Conservation (phyloP, 2,888 invertebrate genomes). For the Rotaria macrura region DNA sequence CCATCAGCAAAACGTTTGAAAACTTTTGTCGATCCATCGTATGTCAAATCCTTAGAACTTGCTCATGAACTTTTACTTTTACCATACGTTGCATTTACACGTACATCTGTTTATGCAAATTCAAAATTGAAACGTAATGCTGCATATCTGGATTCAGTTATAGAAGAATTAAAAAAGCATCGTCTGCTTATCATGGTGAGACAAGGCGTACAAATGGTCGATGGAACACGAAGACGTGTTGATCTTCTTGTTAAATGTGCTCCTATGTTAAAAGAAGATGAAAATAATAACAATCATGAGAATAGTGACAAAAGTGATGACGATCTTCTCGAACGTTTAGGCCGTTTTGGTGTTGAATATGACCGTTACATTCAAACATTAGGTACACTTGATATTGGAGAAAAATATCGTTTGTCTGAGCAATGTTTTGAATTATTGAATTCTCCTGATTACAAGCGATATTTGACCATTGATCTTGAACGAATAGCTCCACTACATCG, state of each 20-base stretch:
- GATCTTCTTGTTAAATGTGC: neutral
- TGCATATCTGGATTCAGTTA: neutral
- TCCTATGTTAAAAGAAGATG: neutral
- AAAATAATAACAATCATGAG: neutral
- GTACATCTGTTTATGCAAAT: neutral
- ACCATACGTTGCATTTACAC: neutral
- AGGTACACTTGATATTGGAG: neutral
- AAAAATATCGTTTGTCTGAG: neutral
- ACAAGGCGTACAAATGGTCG: neutral
- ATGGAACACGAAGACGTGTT: neutral
- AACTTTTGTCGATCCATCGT: neutral
- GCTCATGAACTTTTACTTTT: neutral
- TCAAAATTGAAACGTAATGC: neutral
- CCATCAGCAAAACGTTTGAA: neutral
- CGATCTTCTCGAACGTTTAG: neutral
- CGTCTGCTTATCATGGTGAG: neutral
- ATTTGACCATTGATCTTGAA: neutral
- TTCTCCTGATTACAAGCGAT: neutral
- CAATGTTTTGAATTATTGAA: neutral
- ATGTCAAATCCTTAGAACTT: neutral
- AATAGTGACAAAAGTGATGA: neutral
- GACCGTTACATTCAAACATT: neutral
- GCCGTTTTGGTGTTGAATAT: neutral
- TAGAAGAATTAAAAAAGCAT: neutral
- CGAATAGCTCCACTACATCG: neutral